Evolutionary conservation across 2,797 vertebrate species (phyloP).

Genomic region (Scarus forsteni): DNA sequence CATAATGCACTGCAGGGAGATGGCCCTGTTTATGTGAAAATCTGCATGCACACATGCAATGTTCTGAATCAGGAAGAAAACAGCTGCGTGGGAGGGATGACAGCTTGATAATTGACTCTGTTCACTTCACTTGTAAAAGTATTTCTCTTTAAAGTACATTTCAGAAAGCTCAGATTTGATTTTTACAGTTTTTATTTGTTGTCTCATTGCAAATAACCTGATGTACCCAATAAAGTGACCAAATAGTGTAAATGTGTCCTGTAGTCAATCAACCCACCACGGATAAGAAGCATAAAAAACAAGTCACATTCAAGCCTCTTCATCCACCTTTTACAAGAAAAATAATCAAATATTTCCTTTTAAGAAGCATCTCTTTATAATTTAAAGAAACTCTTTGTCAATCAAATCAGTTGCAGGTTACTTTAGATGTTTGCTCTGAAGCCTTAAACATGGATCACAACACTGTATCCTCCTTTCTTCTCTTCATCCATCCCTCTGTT

Average conservation of each 20-base stretch:
- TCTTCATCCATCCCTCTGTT: not conserved
- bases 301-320: no score
- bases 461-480: not conserved
- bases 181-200: not conserved
- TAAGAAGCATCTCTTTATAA: no score
- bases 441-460: not conserved
- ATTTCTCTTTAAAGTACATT: constrained; percentile 5
- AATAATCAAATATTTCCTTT: no score
- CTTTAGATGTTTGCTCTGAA: no score
- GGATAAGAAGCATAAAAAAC: no score
- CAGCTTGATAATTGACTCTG: constrained; percentile 8
- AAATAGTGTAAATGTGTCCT: no score
- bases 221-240: no score
- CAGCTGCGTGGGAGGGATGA: constrained; percentile 26
- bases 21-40: constrained; percentile 49
- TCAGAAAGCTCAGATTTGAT: not conserved
- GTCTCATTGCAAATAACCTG: no score
- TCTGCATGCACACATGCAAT: constrained; percentile 26
- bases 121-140: constrained; percentile 10
- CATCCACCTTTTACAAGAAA: no score
- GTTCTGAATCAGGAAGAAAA: constrained; percentile 38
- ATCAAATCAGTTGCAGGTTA: no score
- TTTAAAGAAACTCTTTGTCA: no score
- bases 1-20: constrained; percentile 43
- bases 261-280: no score